Evolutionary conservation across 2,113 vertebrate species (phyloP).

Genomic region (Ictidomys tridecemlineatus): DNA sequence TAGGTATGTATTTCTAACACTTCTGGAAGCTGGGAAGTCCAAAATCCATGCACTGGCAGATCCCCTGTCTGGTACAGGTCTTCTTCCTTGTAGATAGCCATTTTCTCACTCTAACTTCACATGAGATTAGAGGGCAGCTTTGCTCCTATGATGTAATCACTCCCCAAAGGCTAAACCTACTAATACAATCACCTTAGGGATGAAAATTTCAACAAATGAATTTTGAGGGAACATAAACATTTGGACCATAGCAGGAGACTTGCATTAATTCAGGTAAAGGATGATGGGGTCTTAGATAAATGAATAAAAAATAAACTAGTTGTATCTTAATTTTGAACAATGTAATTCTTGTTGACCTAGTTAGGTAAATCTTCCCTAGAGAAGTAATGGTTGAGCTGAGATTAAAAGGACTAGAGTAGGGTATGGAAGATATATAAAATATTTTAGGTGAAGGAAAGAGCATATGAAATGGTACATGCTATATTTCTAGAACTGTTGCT

Average conservation of each 20-base stretch:
- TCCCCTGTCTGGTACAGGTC: background rate
- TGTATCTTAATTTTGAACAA: background rate
- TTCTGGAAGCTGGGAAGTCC: background rate
- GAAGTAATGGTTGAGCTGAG: background rate
- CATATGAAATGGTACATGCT: background rate
- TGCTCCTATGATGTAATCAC: background rate
- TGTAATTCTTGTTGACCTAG: background rate
- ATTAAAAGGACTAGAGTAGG: background rate
- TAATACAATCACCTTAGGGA: background rate
- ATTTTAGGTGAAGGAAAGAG: background rate
- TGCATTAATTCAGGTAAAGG: background rate
- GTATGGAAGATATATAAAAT: background rate
- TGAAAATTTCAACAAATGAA: background rate
- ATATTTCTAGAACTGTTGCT: conserved; percentile 26
- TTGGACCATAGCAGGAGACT: background rate
- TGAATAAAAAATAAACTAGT: background rate
- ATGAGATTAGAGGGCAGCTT: background rate
- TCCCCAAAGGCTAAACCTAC: background rate
- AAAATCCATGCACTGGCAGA: background rate
- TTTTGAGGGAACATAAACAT: background rate
- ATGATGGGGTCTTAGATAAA: background rate
- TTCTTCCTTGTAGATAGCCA: background rate
- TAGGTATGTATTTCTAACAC: background rate
- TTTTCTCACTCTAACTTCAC: background rate
- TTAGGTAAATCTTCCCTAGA: conserved; percentile 36